Evolutionary conservation across 2,797 vertebrate genomes (phyloP).

Genomic region (Alcedo quadribrachys): DNA sequence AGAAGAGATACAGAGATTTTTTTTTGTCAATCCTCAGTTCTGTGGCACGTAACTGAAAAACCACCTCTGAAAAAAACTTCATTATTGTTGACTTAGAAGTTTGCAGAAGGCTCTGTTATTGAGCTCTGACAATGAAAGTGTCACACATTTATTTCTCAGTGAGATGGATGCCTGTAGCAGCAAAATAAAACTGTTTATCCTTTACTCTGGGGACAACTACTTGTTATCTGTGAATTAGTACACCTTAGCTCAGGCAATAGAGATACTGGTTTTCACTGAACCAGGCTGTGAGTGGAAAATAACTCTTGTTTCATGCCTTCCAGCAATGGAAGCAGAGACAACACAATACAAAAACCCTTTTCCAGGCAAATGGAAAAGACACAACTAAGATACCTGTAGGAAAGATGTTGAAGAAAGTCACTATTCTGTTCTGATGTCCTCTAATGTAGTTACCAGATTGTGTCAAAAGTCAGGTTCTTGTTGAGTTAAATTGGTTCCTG

Average conservation of each 20-base stretch:
- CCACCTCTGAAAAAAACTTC: background rate
- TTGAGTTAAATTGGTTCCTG: background rate
- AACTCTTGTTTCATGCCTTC: too few relatives aligned
- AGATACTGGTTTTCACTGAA: too few relatives aligned
- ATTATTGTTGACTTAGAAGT: background rate
- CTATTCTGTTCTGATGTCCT: too few relatives aligned
- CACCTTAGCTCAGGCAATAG: too few relatives aligned
- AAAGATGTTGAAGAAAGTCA: too few relatives aligned
- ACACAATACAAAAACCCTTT: too few relatives aligned
- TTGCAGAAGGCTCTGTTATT: background rate
- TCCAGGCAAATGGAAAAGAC: too few relatives aligned
- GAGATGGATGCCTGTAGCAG: background rate
- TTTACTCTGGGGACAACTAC: too few relatives aligned
- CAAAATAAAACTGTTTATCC: background rate
- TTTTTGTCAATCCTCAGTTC: background rate
- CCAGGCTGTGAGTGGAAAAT: too few relatives aligned
- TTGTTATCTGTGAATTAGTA: too few relatives aligned
- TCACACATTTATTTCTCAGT: background rate
- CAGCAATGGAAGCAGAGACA: too few relatives aligned
- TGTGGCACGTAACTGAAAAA: background rate
- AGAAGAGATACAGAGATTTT: background rate
- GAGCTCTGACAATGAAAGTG: background rate
- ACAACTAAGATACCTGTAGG: too few relatives aligned
- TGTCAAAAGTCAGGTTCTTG: background rate
- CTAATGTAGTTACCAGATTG: background rate